Evolutionary conservation across 2,113 vertebrate species (phyloP).

Genomic region (Turdus rufiventris): DNA sequence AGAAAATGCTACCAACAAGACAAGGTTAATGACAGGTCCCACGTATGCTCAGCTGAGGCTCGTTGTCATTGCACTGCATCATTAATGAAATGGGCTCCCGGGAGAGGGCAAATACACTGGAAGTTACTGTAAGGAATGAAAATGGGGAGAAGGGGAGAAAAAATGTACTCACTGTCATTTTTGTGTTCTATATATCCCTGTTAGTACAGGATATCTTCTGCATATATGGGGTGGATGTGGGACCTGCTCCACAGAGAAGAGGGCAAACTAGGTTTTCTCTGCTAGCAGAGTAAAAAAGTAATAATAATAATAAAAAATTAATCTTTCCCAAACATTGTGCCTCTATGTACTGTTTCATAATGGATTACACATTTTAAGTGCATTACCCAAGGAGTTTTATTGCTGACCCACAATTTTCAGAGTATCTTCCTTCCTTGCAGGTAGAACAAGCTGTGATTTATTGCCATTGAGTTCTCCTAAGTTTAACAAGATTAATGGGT

Average conservation of each 20-base stretch:
- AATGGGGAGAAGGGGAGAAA: not conserved
- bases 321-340: rapidly evolving
- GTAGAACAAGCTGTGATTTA: not conserved
- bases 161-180: not conserved
- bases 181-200: not conserved
- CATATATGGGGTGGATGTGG: too few species aligned
- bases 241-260: not conserved
- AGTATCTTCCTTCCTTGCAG: not conserved
- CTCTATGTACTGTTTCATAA: not conserved
- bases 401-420: not conserved
- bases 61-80: not conserved
- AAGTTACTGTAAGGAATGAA: not conserved
- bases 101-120: not conserved
- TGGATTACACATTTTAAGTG: not conserved
- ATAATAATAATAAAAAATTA: not conserved
- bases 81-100: not conserved
- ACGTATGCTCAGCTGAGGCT: not conserved
- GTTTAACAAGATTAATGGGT: not conserved
- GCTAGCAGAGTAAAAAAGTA: not conserved
- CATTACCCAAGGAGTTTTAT: not conserved
- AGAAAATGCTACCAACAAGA: not conserved
- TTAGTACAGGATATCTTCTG: not conserved
- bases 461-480: not conserved
- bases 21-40: not conserved
- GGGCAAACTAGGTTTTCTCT: not conserved